These are phyloP conservation scores for Python bivittatus DNA, from an alignment of 2,113 vertebrate genomes.

Conservation along the genomic window DNA sequence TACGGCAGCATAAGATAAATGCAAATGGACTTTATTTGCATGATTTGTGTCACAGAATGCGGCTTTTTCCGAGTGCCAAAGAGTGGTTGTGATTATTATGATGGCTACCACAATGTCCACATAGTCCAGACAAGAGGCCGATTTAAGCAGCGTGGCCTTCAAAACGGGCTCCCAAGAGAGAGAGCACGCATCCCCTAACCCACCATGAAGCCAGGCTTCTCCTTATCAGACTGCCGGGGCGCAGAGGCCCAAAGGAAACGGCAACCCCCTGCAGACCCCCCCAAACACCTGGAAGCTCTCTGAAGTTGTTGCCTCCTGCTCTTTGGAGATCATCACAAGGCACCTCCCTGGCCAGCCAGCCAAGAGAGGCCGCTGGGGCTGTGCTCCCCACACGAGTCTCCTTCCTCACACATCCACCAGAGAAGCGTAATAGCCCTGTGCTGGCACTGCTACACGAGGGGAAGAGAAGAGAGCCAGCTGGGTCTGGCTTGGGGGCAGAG, in stretches of 20 bases:
- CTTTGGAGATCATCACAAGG: rapidly evolving
- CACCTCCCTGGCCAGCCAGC: rapidly evolving
- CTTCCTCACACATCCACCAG: background rate
- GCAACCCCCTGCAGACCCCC: background rate
- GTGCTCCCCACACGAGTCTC: background rate
- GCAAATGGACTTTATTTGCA: too few relatives aligned
- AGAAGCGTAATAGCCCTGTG: rapidly evolving
- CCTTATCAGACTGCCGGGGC: too few relatives aligned
- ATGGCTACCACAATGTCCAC: background rate
- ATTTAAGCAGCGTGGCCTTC: background rate
- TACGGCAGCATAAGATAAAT: background rate
- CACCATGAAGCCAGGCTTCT: background rate
- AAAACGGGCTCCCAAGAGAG: background rate
- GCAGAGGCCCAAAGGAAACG: too few relatives aligned
- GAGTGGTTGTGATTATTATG: too few relatives aligned
- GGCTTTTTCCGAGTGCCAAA: background rate
- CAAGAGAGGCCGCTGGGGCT: background rate
- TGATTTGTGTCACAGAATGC: background rate
- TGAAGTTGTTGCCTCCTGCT: background rate
- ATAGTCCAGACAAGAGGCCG: background rate
- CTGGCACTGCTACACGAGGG: background rate
- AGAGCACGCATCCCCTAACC: background rate
- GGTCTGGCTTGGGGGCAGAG: background rate
- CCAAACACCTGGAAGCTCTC: too few relatives aligned
- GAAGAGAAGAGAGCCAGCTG: background rate